Base-by-base conservation (phyloP, 1,140 invertebrate genomes). In the Diprion similis region DNA sequence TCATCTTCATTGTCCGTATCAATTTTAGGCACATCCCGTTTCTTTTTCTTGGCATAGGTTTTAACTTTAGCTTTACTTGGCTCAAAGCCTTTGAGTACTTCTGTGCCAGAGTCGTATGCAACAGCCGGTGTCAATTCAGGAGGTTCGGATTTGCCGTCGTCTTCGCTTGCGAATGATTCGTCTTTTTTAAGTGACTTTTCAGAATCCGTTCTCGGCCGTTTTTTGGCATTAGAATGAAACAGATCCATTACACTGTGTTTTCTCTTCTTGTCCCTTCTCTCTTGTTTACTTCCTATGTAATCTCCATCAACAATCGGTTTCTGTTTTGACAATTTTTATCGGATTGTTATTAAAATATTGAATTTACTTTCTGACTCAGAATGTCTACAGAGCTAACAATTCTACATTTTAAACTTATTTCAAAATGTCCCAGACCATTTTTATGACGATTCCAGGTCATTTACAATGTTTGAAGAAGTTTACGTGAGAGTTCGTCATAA, bases 171-270 rank as follows among this genome's bases (percentile, higher is more conserved):
- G 66, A 9, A 66, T 1, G 24, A 11, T 1, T 9, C 19, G 18
- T 79, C 76, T 18, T 89, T 89, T 75, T 91, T 92, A 45, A 72
- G 47, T 17, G 66, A 2, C 72, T 82, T 84, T 10, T 83, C 85
- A 0, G 17, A 45, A 3, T 87, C 85, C 10, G 75, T 48, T 69
- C 84, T 87, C 1, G 77, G 70, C 18, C 82, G 82, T 75, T 81
- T 87, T 68, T 83, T 84, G 1, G 81, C 79, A 66, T 86, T 81
- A 7, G 81, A 82, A 70, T 90, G 89, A 81, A 94, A 94, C 74
- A 94, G 86, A 75, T 92, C 91, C 78, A 91, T 92, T 3, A 94
- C 91, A 75, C 92, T 92, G 45, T 93, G 87, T 80, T 93, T 93
- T 18, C 92, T 81, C 81, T 94, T 94, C 79, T 90, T 91, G 78